Percentiles rank a stretch among this genome's conserved stretches.
These are phyloP conservation scores for Apis laboriosa DNA, from an alignment of 1,140 invertebrate species.

Conservation along the genomic window DNA sequence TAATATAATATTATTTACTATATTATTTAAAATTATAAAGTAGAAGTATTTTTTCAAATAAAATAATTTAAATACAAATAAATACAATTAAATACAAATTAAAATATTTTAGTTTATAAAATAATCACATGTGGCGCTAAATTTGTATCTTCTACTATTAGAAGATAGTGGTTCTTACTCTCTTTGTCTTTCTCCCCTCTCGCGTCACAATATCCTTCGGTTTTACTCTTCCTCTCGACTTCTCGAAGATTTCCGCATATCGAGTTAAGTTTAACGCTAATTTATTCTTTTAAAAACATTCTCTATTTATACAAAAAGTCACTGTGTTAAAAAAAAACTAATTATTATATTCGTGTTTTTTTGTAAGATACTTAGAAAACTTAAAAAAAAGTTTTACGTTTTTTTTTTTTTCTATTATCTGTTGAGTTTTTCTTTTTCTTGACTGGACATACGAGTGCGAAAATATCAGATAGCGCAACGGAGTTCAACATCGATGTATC, in stretches of 20 bases:
- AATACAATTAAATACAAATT: neutral
- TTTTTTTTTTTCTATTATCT: neutral
- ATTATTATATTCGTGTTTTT: neutral
- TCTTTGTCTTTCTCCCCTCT: slow-evolving; percentile 1
- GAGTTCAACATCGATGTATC: slow-evolving; percentile 39
- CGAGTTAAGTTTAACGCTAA: slow-evolving; percentile 10
- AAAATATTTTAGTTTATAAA: slow-evolving; percentile 29
- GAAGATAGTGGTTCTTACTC: slow-evolving; percentile 13
- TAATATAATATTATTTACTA: neutral
- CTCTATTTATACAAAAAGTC: neutral
- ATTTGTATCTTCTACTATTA: slow-evolving; percentile 14
- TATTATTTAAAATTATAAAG: neutral
- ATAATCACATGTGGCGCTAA: slow-evolving; percentile 28
- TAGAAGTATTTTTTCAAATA: neutral
- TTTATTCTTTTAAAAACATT: slow-evolving; percentile 10
- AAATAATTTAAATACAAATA: neutral
- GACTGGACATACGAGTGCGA: slow-evolving; percentile 16
- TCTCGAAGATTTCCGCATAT: slow-evolving; percentile 41
- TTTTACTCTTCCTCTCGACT: slow-evolving; percentile 44
- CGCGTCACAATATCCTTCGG: neutral
- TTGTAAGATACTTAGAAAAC: neutral
- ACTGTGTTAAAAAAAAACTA: neutral
- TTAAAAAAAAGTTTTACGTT: neutral
- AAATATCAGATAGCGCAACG: slow-evolving; percentile 29
- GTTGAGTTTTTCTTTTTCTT: slow-evolving; percentile 14